Evolutionary conservation across 1,140 invertebrate species (phyloP).

Genomic region (Calliopsis andreniformis): DNA sequence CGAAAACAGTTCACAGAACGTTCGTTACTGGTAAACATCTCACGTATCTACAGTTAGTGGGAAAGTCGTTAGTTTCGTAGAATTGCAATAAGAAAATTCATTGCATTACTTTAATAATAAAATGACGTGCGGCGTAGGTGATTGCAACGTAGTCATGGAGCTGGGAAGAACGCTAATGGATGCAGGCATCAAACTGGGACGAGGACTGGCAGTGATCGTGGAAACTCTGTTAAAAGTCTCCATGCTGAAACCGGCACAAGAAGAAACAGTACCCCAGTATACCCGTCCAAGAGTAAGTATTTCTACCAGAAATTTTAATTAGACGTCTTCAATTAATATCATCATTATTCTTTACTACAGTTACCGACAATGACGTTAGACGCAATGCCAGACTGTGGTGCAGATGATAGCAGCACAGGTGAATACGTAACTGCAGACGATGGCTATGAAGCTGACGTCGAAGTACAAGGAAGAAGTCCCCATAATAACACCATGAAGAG

Average conservation of each 20-base stretch:
- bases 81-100: neutral
- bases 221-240: conserved; percentile 76
- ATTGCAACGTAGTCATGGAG: conserved; percentile 70
- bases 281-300: conserved; percentile 74
- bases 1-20: conserved; percentile 67
- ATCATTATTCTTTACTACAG: conserved; percentile 57
- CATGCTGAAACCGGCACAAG: conserved; percentile 73
- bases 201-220: conserved; percentile 74
- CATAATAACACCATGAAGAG: conserved; percentile 60
- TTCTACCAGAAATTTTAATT: neutral
- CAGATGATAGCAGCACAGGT: conserved; percentile 81
- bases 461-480: conserved; percentile 73
- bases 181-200: conserved; percentile 69
- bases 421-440: conserved; percentile 83
- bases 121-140: conserved; percentile 64
- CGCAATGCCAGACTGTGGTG: conserved; percentile 79
- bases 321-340: neutral
- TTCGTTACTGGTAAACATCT: conserved; percentile 42
- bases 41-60: neutral
- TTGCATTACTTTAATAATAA: conserved; percentile 8
- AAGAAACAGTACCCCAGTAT: conserved; percentile 74
- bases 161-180: conserved; percentile 70
- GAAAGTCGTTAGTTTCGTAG: neutral
- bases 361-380: conserved; percentile 77
- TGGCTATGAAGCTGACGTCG: conserved; percentile 84